A percentile compares a stretch with the other conserved stretches of the same genome.
These are phyloP conservation scores for Xenopus laevis DNA, from an alignment of 2,113 vertebrate genomes.

Conservation along the genomic window DNA sequence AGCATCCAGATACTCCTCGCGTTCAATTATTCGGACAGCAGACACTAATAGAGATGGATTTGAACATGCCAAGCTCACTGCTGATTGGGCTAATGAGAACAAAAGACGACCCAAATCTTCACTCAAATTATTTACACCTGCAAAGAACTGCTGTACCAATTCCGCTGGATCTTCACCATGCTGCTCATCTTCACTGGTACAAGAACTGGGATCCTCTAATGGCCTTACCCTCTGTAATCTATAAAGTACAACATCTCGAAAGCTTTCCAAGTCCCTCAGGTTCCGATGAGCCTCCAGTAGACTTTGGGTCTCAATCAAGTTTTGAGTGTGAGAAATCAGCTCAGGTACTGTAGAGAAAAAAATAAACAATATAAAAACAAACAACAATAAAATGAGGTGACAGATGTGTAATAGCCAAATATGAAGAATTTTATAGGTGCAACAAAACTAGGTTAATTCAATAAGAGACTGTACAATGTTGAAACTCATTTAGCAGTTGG, in stretches of 20 bases:
- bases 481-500: too few relatives aligned
- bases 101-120: slow-evolving; percentile 78
- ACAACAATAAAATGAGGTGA: background rate
- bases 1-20: slow-evolving; percentile 77
- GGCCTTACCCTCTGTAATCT: slow-evolving; percentile 62
- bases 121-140: slow-evolving; percentile 76
- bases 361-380: slow-evolving; percentile 40
- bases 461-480: too few relatives aligned
- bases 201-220: slow-evolving; percentile 42
- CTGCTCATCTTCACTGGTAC: background rate
- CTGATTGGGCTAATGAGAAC: slow-evolving; percentile 74
- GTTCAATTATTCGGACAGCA: slow-evolving; percentile 84
- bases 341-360: slow-evolving; percentile 67
- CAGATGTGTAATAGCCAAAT: too few relatives aligned
- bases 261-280: slow-evolving; percentile 82
- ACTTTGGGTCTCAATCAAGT: slow-evolving; percentile 71
- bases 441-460: too few relatives aligned
- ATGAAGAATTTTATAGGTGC: too few relatives aligned
- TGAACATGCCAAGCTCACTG: slow-evolving; percentile 71
- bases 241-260: slow-evolving; percentile 78
- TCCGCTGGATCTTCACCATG: slow-evolving; percentile 56
- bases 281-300: slow-evolving; percentile 84
- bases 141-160: slow-evolving; percentile 73
- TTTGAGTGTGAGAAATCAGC: slow-evolving; percentile 74
- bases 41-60: slow-evolving; percentile 87